These are phyloP conservation scores for Podabrus alpinus DNA, from an alignment of 2,888 invertebrate genomes.

Conservation along the genomic window DNA sequence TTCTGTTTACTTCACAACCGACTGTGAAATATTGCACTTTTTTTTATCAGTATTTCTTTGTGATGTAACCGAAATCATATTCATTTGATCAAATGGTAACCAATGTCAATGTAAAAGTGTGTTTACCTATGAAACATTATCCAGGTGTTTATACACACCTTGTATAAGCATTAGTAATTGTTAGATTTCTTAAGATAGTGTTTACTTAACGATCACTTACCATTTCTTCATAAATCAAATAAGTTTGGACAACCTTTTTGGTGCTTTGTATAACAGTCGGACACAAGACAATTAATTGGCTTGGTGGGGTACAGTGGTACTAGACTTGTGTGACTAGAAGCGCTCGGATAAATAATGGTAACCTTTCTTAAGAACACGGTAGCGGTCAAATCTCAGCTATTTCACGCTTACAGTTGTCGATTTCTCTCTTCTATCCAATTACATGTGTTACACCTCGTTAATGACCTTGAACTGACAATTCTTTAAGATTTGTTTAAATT, in stretches of 20 bases:
- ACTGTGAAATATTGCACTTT: not conserved
- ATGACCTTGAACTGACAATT: conserved; percentile 1
- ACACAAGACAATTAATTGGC: not conserved
- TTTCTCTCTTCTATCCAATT: not conserved
- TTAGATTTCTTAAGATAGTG: not conserved
- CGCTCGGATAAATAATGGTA: not conserved
- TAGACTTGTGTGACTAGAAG: too few species aligned
- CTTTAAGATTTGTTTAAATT: not conserved
- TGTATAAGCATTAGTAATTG: not conserved
- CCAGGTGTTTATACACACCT: not conserved
- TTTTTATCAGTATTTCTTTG: not conserved
- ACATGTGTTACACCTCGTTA: not conserved
- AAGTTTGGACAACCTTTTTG: not conserved
- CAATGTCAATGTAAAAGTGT: not conserved
- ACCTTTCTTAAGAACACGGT: not conserved
- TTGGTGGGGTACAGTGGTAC: not conserved
- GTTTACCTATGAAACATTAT: not conserved
- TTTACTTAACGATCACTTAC: not conserved
- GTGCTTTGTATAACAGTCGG: too few species aligned
- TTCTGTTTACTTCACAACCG: not conserved
- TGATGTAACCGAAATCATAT: not conserved
- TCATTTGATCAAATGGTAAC: too few species aligned
- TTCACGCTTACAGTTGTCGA: not conserved
- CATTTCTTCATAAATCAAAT: not conserved
- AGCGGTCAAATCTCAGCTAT: not conserved